Percentiles rank a stretch among this genome's conserved stretches.
These are phyloP conservation scores for Dufourea novaeangliae DNA, from an alignment of 1,140 invertebrate species.

Conservation along the genomic window DNA sequence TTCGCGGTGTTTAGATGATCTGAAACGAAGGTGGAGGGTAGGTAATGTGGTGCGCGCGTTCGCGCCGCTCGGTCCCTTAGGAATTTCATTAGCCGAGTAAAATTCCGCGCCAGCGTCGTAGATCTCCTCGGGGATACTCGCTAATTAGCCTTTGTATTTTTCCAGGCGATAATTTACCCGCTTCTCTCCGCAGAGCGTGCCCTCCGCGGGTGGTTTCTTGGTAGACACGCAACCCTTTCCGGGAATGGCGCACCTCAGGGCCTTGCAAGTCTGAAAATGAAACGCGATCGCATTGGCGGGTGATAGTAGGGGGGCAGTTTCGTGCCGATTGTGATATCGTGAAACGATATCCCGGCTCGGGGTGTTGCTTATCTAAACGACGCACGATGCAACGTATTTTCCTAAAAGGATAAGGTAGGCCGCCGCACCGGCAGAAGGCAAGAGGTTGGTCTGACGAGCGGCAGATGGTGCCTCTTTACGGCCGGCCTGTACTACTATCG, in stretches of 20 bases:
- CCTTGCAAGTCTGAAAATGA: conserved; percentile 76
- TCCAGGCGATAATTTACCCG: conserved; percentile 64
- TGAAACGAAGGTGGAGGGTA: background rate
- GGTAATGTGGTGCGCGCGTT: background rate
- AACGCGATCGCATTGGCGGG: conserved; percentile 22
- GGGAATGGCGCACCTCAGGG: conserved; percentile 83
- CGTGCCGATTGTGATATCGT: conserved; percentile 53
- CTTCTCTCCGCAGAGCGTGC: conserved; percentile 83
- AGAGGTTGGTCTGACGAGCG: conserved; percentile 45
- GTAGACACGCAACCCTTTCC: conserved; percentile 79
- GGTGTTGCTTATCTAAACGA: conserved; percentile 47
- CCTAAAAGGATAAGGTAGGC: conserved; percentile 64
- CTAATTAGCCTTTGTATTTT: conserved; percentile 44
- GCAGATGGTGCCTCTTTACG: conserved; percentile 68
- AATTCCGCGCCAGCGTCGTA: background rate
- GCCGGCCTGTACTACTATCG: conserved; percentile 10
- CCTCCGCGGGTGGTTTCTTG: conserved; percentile 83
- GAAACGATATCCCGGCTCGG: conserved; percentile 33
- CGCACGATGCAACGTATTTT: conserved; percentile 31
- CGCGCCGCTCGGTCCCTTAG: background rate
- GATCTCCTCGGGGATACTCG: background rate
- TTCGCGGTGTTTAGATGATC: background rate
- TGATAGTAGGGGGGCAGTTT: conserved; percentile 8
- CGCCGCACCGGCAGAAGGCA: conserved; percentile 3
- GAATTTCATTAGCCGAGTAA: conserved; percentile 18